These are phyloP conservation scores for Drosophila kikkawai DNA, from an alignment of 1,140 invertebrate genomes.

Conservation along the genomic window DNA sequence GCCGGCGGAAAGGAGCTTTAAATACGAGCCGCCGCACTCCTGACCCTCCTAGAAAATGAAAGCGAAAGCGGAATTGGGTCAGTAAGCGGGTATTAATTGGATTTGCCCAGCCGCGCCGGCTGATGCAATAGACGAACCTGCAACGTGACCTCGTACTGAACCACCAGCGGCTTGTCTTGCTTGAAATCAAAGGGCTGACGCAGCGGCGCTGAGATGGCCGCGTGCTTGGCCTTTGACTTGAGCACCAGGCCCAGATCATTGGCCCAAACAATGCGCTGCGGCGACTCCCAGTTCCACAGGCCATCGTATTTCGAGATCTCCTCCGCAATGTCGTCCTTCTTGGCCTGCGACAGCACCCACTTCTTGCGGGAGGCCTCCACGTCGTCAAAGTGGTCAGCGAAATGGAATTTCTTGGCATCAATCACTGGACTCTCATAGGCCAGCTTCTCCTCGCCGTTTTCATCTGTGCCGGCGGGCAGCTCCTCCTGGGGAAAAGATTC, in stretches of 20 bases:
- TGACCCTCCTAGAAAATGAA: slow-evolving; percentile 90
- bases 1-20: slow-evolving; percentile 94
- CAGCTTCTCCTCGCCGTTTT: slow-evolving; percentile 60
- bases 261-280: slow-evolving; percentile 90
- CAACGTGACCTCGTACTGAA: slow-evolving; percentile 96
- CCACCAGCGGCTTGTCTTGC: slow-evolving; percentile 93
- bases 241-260: slow-evolving; percentile 96
- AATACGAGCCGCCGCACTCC: slow-evolving; percentile 99
- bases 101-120: slow-evolving; percentile 50
- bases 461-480: not conserved
- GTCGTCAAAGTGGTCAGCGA: slow-evolving; percentile 96
- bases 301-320: slow-evolving; percentile 98
- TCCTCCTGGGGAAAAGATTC: slow-evolving; percentile 59
- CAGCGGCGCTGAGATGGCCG: slow-evolving; percentile 95
- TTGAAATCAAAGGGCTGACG: slow-evolving; percentile 93
- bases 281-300: slow-evolving; percentile 91
- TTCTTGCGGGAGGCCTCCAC: slow-evolving; percentile 89
- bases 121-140: slow-evolving; percentile 85
- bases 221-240: slow-evolving; percentile 98
- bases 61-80: slow-evolving; percentile 51
- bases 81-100: slow-evolving; percentile 76
- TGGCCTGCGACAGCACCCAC: slow-evolving; percentile 96
- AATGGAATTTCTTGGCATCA: slow-evolving; percentile 88
- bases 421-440: slow-evolving; percentile 87
- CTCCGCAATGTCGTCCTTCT: slow-evolving; percentile 96